Conservation (phyloP, 2,888 invertebrate species). For the Andrena marginata region DNA sequence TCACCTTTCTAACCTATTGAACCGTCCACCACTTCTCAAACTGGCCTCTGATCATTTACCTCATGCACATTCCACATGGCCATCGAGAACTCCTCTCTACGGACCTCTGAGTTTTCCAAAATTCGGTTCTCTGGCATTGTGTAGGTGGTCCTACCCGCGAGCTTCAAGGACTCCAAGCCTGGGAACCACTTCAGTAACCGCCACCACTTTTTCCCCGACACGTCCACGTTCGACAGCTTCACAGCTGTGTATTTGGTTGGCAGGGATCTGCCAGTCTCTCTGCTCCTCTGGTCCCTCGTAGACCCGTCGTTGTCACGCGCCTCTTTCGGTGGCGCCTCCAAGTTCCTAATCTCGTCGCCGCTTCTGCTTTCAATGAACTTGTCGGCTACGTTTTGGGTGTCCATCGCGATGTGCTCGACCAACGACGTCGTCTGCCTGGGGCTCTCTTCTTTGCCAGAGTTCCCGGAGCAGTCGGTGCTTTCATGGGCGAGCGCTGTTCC, state of each 20-base stretch:
- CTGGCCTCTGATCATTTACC: constrained; percentile 62
- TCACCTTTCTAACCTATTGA: background rate
- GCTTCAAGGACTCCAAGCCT: constrained; percentile 71
- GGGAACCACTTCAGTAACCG: constrained; percentile 79
- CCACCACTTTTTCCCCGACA: constrained; percentile 77
- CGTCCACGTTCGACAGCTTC: constrained; percentile 35
- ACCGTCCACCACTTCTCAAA: constrained; percentile 48
- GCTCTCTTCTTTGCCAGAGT: constrained; percentile 76
- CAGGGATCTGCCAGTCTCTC: background rate
- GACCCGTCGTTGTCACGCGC: background rate
- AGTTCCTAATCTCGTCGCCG: background rate
- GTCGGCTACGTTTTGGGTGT: background rate
- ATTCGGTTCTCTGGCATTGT: constrained; percentile 60
- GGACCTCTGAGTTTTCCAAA: constrained; percentile 70
- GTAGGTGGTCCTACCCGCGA: constrained; percentile 61
- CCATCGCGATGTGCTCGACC: background rate
- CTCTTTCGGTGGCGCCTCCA: background rate
- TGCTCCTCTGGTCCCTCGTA: background rate
- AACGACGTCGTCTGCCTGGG: constrained; percentile 38
- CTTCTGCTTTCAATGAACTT: background rate
- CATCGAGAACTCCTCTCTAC: constrained; percentile 78
- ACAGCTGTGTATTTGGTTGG: constrained; percentile 45
- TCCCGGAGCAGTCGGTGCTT: constrained; percentile 79
- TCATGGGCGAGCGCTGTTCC: constrained; percentile 75
- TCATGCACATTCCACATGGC: constrained; percentile 77